These are phyloP conservation scores for Eclectus roratus DNA, from an alignment of 2,113 vertebrate species.

Conservation along the genomic window DNA sequence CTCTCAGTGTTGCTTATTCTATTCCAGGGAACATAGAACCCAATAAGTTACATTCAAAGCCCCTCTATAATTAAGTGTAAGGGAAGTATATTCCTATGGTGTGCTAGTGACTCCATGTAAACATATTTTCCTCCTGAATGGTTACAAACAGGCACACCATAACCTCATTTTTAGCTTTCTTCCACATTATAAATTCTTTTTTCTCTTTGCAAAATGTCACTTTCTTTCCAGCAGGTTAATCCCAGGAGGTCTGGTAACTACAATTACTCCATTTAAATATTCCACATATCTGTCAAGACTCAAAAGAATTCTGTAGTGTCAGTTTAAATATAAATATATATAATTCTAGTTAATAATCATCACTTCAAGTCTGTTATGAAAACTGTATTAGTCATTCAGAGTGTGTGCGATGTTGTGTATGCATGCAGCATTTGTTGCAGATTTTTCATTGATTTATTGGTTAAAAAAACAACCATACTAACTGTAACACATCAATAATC, in stretches of 20 bases:
- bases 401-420: conserved; percentile 52
- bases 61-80: conserved; percentile 60
- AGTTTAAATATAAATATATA: conserved; percentile 84
- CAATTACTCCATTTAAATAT: conserved; percentile 82
- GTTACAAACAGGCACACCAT: conserved; percentile 67
- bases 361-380: conserved; percentile 76
- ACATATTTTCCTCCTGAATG: conserved; percentile 60
- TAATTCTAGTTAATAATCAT: conserved; percentile 79
- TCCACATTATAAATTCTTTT: conserved; percentile 68
- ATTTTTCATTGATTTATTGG: conserved; percentile 71
- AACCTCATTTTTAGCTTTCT: conserved; percentile 63
- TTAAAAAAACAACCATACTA: conserved; percentile 59
- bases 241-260: conserved; percentile 77
- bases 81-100: conserved; percentile 27
- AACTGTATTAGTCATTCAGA: conserved; percentile 71
- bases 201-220: conserved; percentile 73
- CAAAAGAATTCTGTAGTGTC: conserved; percentile 81
- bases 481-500: conserved; percentile 49
- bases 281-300: conserved; percentile 79
- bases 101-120: conserved; percentile 59
- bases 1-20: not conserved
- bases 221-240: conserved; percentile 76
- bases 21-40: conserved; percentile 47
- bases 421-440: conserved; percentile 50
- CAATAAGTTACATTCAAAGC: conserved; percentile 20